phyloP scores from a whole-genome alignment of 2,888 invertebrate genomes.

The Drosophila stalkeri region DNA sequence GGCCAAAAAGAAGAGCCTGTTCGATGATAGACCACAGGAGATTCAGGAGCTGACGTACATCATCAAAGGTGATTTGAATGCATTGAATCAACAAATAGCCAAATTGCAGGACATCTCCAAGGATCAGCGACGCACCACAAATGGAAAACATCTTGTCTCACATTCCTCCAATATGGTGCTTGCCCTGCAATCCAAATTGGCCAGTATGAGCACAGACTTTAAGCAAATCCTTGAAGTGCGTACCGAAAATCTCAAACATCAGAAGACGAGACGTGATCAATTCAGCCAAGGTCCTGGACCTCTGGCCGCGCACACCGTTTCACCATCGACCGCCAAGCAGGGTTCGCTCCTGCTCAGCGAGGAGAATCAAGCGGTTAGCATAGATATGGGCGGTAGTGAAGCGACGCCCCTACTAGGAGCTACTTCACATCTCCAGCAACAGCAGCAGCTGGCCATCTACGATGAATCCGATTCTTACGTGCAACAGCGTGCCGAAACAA shows the following conservation, averaged over 20 bases:
- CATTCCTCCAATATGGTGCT: constrained; percentile 97
- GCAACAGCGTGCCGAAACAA: constrained; percentile 97
- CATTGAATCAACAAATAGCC: constrained; percentile 98
- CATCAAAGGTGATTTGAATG: constrained; percentile 97
- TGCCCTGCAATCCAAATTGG: constrained; percentile 96
- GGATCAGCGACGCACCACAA: constrained; percentile 88
- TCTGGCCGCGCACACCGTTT: constrained; percentile 85
- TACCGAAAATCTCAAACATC: constrained; percentile 98
- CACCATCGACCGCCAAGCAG: constrained; percentile 87
- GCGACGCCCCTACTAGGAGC: constrained; percentile 84
- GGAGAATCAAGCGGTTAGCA: constrained; percentile 91
- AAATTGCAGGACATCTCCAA: constrained; percentile 93
- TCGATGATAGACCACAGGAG: constrained; percentile 97
- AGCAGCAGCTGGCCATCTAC: constrained; percentile 90
- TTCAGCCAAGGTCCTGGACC: constrained; percentile 87
- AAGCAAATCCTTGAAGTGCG: constrained; percentile 98
- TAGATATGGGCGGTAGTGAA: constrained; percentile 91
- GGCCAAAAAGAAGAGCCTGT: constrained; percentile 98
- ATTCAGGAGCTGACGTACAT: constrained; percentile 99
- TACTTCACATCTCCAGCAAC: constrained; percentile 83
- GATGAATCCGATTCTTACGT: constrained; percentile 96
- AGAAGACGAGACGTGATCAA: constrained; percentile 96
- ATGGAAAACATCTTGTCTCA: constrained; percentile 92
- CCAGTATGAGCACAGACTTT: constrained; percentile 98
- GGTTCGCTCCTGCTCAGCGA: constrained; percentile 85